Evolutionary conservation across 35 echinoderm and acorn worm species (phyloP), one percentile per base, ranked within the genome.

Genomic region (Stichopus chloronotus): DNA sequence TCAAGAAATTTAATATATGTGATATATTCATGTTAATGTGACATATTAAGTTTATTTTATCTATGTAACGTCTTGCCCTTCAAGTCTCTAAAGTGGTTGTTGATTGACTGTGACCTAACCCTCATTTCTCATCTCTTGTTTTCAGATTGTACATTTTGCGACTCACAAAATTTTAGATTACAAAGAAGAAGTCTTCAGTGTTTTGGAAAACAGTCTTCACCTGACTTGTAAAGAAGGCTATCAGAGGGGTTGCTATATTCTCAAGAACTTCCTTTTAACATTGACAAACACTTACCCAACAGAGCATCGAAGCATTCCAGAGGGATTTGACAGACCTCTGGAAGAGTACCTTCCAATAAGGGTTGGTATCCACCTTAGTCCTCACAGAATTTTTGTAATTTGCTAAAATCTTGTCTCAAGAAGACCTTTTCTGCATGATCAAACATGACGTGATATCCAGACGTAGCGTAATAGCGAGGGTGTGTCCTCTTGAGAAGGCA

Each of bases 291-390:
- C 71, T 0, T 99, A 95, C 76, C 95, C 95, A 22, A 87, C 57
- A 78, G 97, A 99, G 78, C 92, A 95, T 63, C 92, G 97, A 20
- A 99, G 97, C 57, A 86, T 96, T 63, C 69, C 97, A 12, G 95
- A 92, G 21, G 93, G 94, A 14, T 93, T 99, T 25, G 94, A 96
- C 57, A 68, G 89, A 55, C 97, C 97, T 13, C 59, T 99, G 63
- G 94, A 93, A 30, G 94, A 96, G 74, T 99, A 99, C 76, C 92
- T 99, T n/a, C 97, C 97, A 76, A 96, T 99, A 12, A 93, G 97
- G 95, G 97, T 99, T 92, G 13, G 3, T 83, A 14, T 4, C 52
- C 11, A 74, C 1, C 22, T 5, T 5, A 74, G 0, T 24, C 30
- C 30, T 43, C 30, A 3, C 30, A 43, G 30, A 43, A 43, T 43